Conservation (phyloP, 2,113 vertebrate genomes). For the Dendrocopos noguchii region DNA sequence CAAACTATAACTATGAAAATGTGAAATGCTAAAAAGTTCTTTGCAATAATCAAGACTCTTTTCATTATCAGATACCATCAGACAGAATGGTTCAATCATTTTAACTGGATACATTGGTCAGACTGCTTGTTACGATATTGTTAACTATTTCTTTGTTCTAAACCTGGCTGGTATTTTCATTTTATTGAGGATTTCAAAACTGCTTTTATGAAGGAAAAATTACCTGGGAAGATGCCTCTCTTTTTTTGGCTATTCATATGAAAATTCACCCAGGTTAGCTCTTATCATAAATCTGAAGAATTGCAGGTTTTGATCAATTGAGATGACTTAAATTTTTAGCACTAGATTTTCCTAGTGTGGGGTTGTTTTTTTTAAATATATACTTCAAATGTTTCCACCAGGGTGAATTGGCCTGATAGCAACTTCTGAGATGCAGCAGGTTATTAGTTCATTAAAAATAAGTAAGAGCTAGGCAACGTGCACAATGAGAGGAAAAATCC, state of each 20-base stretch:
- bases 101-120: neutral
- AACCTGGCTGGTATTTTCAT: neutral
- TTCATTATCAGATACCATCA: neutral
- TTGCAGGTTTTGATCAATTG: neutral
- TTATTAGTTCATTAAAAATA: conserved; percentile 10
- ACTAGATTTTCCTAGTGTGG: neutral
- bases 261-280: neutral
- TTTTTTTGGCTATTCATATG: neutral
- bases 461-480: neutral
- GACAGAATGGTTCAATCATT: neutral
- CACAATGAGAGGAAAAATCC: neutral
- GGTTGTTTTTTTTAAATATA: neutral
- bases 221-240: accelerated
- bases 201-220: neutral
- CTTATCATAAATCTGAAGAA: neutral
- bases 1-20: neutral
- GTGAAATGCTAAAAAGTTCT: neutral
- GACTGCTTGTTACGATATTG: neutral
- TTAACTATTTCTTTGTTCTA: neutral
- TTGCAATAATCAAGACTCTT: neutral
- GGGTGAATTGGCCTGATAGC: neutral
- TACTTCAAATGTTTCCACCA: neutral
- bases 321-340: neutral
- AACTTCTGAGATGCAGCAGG: neutral
- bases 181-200: neutral